A percentile compares a stretch with the other conserved stretches of the same genome.
These are phyloP conservation scores for Dicyrtoma fusca DNA, from an alignment of 2,888 invertebrate species.

Conservation along the genomic window DNA sequence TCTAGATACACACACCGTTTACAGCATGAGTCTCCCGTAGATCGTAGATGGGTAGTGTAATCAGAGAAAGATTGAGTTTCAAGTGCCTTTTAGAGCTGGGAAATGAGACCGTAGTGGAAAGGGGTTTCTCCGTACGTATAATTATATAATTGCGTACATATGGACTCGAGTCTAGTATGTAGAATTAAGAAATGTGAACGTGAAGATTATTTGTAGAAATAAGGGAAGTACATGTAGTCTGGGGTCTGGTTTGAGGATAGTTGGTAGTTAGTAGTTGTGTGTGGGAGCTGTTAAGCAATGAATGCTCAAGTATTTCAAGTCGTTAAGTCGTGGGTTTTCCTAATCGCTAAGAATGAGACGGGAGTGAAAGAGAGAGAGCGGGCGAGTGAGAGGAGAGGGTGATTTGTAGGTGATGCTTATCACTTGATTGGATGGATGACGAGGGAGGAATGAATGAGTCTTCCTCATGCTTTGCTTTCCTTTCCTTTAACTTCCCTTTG, in stretches of 20 bases:
- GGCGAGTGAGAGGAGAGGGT: conserved; percentile 12
- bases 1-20: no score
- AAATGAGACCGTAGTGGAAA: not conserved
- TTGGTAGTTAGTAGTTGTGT: conserved; percentile 17
- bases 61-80: conserved; percentile 28
- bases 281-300: conserved; percentile 16
- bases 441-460: conserved; percentile 29
- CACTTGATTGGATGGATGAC: conserved; percentile 54
- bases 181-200: conserved; percentile 6
- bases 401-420: conserved; percentile 56
- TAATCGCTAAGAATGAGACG: conserved; percentile 15
- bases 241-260: no score
- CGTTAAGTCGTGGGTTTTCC: conserved; percentile 21
- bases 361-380: not conserved
- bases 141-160: not conserved
- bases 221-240: no score
- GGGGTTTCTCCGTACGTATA: no score
- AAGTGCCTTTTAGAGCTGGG: not conserved
- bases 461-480: conserved; percentile 14
- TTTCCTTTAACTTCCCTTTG: not conserved
- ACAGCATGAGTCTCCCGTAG: not conserved
- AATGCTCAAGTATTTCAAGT: conserved; percentile 26
- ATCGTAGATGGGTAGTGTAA: not conserved
- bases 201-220: not conserved
- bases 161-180: not conserved